Conservation (phyloP, 2,797 vertebrate species). For the Sebastes elongatus region DNA sequence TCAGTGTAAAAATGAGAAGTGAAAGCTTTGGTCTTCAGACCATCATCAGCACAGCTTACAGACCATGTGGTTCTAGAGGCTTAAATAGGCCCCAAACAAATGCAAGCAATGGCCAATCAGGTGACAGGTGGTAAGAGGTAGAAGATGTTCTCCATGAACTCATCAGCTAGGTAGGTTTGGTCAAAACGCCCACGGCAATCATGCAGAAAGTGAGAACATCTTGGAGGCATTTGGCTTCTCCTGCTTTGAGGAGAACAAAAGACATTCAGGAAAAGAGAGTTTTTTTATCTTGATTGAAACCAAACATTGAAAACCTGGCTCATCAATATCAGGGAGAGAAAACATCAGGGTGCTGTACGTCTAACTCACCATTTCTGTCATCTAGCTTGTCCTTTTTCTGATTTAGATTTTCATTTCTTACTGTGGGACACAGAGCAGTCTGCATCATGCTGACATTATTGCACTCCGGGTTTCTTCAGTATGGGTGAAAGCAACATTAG, state of each 20-base stretch:
- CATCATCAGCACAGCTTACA: neutral
- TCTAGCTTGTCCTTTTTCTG: neutral
- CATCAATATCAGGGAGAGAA: neutral
- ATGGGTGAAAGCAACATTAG: conserved; percentile 56
- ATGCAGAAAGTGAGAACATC: neutral
- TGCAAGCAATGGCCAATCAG: neutral
- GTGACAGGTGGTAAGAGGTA: neutral
- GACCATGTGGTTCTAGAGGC: neutral
- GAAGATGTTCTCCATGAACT: conserved; percentile 7
- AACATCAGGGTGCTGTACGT: neutral
- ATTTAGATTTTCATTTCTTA: conserved; percentile 31
- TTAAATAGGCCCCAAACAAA: neutral
- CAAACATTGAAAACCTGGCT: neutral
- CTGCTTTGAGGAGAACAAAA: neutral
- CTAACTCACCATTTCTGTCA: neutral
- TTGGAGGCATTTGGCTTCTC: neutral
- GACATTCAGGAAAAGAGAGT: neutral
- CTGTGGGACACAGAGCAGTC: conserved; percentile 15
- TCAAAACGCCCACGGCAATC: neutral
- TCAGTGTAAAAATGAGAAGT: neutral
- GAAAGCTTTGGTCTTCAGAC: neutral
- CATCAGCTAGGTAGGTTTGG: neutral
- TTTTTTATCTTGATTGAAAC: neutral
- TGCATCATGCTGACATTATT: conserved; percentile 55
- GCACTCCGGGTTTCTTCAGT: conserved; percentile 52